Evolutionary conservation across 2,113 vertebrate species (phyloP).

Genomic region (Alethe castanea): DNA sequence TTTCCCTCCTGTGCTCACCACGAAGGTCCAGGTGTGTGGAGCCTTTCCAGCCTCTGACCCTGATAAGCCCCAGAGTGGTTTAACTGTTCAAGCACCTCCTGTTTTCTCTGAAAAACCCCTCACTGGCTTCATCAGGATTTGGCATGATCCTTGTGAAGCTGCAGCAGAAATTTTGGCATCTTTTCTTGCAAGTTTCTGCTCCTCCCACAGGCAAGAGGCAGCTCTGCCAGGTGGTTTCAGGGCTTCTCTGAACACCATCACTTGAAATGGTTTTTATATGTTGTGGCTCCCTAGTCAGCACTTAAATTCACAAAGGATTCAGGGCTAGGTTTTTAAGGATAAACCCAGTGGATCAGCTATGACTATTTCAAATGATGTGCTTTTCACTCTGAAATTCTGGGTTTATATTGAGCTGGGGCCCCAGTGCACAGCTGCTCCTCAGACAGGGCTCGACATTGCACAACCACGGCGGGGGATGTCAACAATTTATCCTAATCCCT

Average conservation of each 20-base stretch:
- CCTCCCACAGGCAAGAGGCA: background rate
- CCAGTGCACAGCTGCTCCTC: constrained; percentile 4
- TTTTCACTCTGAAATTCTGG: background rate
- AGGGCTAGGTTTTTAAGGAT: background rate
- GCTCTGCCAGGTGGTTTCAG: background rate
- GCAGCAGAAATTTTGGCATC: background rate
- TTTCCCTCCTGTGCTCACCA: background rate
- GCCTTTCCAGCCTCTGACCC: background rate
- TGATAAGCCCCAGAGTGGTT: background rate
- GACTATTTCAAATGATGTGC: background rate
- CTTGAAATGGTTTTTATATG: background rate
- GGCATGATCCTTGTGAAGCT: rapidly evolving
- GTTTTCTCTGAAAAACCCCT: background rate
- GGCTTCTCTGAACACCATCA: background rate
- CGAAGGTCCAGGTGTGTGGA: background rate
- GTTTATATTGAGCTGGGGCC: background rate
- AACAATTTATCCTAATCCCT: constrained; percentile 37
- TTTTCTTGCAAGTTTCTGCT: background rate
- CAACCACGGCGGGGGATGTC: background rate
- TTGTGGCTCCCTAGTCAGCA: background rate
- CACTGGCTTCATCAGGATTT: background rate
- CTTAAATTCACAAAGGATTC: background rate
- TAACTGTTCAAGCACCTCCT: constrained; percentile 31
- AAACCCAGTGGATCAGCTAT: background rate
- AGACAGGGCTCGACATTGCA: background rate